Percentiles rank a stretch among this genome's conserved stretches.
Conservation (phyloP, 2,797 vertebrate genomes). For the Sebastes oblongus region DNA sequence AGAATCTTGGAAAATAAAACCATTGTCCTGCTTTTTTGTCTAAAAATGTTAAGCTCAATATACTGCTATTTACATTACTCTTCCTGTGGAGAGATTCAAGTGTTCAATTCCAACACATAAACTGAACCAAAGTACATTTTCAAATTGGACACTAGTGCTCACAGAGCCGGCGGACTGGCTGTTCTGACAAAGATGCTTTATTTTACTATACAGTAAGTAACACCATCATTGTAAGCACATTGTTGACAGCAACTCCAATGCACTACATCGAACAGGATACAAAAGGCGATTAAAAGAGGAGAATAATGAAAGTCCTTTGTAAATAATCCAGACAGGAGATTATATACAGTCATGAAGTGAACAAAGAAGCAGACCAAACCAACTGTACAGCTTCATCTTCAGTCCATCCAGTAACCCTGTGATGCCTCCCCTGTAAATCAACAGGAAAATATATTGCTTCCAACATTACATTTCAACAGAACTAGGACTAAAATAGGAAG, state of each 20-base stretch:
- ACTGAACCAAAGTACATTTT: neutral
- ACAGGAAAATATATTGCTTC: neutral
- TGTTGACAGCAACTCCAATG: slow-evolving; percentile 39
- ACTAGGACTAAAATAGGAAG: neutral
- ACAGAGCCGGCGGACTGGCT: neutral
- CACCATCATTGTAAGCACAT: slow-evolving; percentile 22
- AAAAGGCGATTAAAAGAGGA: neutral
- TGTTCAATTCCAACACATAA: neutral
- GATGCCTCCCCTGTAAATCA: neutral
- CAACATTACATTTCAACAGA: neutral
- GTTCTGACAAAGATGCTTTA: slow-evolving; percentile 64
- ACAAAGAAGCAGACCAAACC: neutral
- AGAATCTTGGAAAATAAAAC: neutral
- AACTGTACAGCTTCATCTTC: neutral
- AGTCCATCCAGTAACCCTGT: neutral
- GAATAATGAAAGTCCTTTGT: neutral
- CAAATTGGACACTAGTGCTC: neutral
- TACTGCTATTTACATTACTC: neutral
- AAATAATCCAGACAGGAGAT: neutral
- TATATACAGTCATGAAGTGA: neutral
- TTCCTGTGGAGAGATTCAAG: neutral
- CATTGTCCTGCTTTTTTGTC: no score
- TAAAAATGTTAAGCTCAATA: neutral
- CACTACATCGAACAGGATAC: slow-evolving; percentile 40
- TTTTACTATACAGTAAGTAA: slow-evolving; percentile 39